Percentiles rank a stretch among this genome's conserved stretches.
Evolutionary conservation across 2,888 invertebrate genomes (phyloP).

Genomic region (Physocephala rufipes): DNA sequence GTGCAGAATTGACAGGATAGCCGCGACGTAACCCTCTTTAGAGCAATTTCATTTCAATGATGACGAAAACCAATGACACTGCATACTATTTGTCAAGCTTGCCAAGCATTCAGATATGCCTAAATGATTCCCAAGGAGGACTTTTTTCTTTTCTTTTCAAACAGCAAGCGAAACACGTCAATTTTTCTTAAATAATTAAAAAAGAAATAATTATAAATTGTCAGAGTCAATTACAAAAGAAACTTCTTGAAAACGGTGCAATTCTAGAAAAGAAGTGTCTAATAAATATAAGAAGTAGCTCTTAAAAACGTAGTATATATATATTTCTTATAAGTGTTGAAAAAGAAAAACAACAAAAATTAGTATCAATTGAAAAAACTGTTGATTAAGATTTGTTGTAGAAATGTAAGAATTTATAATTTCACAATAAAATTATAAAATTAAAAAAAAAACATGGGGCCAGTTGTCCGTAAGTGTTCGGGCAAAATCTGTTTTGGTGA

Average conservation of each 20-base stretch:
- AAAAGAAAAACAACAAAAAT: conserved; percentile 41
- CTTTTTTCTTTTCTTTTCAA: conserved; percentile 7
- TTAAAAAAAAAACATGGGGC: conserved; percentile 58
- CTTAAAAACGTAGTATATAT: background rate
- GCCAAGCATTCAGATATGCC: conserved; percentile 1
- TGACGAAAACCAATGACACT: background rate
- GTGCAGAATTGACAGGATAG: no score
- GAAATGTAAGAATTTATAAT: conserved; percentile 35
- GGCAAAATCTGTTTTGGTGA: conserved; percentile 65
- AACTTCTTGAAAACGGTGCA: conserved; percentile 9
- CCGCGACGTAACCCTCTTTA: background rate
- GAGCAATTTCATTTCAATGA: background rate
- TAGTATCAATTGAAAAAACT: conserved; percentile 25
- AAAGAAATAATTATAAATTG: conserved; percentile 7
- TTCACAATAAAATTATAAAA: conserved; percentile 39
- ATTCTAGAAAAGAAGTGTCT: conserved; percentile 21
- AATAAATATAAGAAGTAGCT: conserved; percentile 21
- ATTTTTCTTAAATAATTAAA: background rate
- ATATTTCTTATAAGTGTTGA: conserved; percentile 34
- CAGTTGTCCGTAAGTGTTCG: conserved; percentile 67
- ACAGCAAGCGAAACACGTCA: conserved; percentile 17
- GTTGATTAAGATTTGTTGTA: conserved; percentile 37
- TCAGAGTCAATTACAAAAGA: conserved; percentile 2
- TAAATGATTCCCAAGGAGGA: background rate
- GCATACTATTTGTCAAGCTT: conserved; percentile 2